These are phyloP conservation scores for Bellardia pandia DNA, from an alignment of 2,888 invertebrate species.

Conservation along the genomic window DNA sequence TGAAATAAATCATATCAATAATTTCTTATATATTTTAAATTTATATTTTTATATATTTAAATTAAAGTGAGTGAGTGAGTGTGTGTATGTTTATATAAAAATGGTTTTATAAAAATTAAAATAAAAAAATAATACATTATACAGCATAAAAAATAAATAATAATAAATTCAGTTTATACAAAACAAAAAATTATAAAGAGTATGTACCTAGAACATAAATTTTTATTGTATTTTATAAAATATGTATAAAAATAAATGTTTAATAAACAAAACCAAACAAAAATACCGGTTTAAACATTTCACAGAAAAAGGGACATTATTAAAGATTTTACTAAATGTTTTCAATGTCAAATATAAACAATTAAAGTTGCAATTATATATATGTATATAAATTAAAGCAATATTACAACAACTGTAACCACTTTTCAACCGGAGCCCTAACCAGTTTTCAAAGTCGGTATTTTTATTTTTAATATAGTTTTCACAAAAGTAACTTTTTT, in stretches of 20 bases:
- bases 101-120: constrained; percentile 45
- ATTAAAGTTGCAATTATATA: no score
- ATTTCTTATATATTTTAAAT: constrained; percentile 7
- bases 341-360: no score
- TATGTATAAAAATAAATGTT: not conserved
- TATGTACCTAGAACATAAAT: constrained; percentile 42
- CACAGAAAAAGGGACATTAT: not conserved
- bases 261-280: not conserved
- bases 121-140: constrained; percentile 72
- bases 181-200: constrained; percentile 56
- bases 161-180: constrained; percentile 67
- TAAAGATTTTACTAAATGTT: no score
- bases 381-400: no score
- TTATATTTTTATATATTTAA: constrained; percentile 21
- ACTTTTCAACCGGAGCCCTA: no score
- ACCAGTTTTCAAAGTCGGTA: no score
- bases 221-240: not conserved
- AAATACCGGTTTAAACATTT: constrained; percentile 2
- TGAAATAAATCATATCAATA: constrained; percentile 55
- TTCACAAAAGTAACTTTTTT: no score
- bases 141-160: constrained; percentile 66
- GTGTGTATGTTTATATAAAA: constrained; percentile 39
- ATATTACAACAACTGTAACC: no score
- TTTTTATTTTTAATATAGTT: no score
- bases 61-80: constrained; percentile 47